Evolutionary conservation across 2,113 vertebrate species (phyloP), one percentile per base, ranked within the genome.

Genomic region (Abramis brama): DNA sequence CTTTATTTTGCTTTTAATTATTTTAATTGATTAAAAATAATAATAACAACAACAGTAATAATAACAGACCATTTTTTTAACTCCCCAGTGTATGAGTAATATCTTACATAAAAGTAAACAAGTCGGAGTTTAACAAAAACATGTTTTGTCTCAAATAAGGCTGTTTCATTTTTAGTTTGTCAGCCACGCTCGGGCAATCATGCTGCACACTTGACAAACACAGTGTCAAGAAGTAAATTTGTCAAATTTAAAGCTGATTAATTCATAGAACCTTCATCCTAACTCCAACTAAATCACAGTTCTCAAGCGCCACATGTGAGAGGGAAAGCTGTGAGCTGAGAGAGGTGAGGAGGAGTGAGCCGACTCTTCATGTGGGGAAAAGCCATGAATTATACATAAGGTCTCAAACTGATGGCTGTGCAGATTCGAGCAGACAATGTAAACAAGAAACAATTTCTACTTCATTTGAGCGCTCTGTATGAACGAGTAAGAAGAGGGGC

Each of bases 381-480:
- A 64, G 71, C 30, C 75, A 91, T 93, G 91, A 93, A 93, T 94
- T 92, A 94, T 94, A 88, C 87, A 94, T 92, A 80, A n/a, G 60
- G 87, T 91, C 84, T 88, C 84, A 88, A 91, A 92, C 78, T 91
- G 89, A 93, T 89, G 91, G 89, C 80, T 89, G 71, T 79, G 87
- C 89, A 90, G 89, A 93, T 90, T 84, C 66, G 81, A 88, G 87
- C 87, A 86, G 88, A 92, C 91, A 90, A 88, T 81, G 85, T 90
- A 92, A 94, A 93, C 90, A 94, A 89, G 84, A 87, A 85, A 92
- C 90, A 89, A 91, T 89, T 93, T 92, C 90, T 89, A 90, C 91
- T 92, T 93, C 89, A 90, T 94, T 92, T 93, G 90, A 90, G 91
- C 57, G 43, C 62, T 62, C 43, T 87, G 73, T 79, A 43, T 79